phyloP scores from a whole-genome alignment of 2,888 invertebrate species.

The Thumatha senex region DNA sequence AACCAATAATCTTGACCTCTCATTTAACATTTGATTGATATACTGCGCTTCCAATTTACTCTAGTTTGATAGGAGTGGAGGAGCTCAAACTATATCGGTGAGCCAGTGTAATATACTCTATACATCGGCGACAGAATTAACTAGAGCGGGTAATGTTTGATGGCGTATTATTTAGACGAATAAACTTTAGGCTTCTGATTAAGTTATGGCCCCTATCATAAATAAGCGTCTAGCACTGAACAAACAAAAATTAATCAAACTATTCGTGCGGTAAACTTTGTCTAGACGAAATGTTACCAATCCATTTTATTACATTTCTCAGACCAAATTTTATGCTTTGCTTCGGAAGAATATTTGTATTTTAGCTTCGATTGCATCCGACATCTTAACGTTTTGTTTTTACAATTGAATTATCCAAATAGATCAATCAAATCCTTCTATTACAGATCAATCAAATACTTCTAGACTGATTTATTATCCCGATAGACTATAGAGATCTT shows the following conservation, averaged over 20 bases:
- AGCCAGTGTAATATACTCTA: slow-evolving; percentile 43
- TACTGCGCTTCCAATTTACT: slow-evolving; percentile 12
- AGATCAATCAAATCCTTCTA: too few relatives aligned
- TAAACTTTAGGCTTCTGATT: slow-evolving; percentile 61
- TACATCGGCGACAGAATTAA: slow-evolving; percentile 55
- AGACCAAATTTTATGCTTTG: too few relatives aligned
- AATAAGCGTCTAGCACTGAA: slow-evolving; percentile 8
- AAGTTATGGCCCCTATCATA: slow-evolving; percentile 36
- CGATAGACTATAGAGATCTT: too few relatives aligned
- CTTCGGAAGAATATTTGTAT: not conserved
- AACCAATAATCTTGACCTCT: slow-evolving; percentile 45
- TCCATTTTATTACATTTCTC: not conserved
- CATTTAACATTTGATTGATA: slow-evolving; percentile 24
- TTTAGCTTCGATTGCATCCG: not conserved
- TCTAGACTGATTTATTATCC: too few relatives aligned
- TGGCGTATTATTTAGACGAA: slow-evolving; percentile 62
- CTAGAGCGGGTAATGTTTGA: slow-evolving; percentile 62
- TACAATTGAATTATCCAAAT: too few relatives aligned
- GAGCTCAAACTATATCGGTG: slow-evolving; percentile 47
- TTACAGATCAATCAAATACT: too few relatives aligned
- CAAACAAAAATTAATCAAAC: slow-evolving; percentile 17
- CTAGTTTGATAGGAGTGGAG: slow-evolving; percentile 18
- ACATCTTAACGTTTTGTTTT: too few relatives aligned
- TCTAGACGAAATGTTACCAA: not conserved
- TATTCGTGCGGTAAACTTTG: not conserved